Evolutionary conservation across 2,797 vertebrate genomes (phyloP).

Genomic region (Huso huso): DNA sequence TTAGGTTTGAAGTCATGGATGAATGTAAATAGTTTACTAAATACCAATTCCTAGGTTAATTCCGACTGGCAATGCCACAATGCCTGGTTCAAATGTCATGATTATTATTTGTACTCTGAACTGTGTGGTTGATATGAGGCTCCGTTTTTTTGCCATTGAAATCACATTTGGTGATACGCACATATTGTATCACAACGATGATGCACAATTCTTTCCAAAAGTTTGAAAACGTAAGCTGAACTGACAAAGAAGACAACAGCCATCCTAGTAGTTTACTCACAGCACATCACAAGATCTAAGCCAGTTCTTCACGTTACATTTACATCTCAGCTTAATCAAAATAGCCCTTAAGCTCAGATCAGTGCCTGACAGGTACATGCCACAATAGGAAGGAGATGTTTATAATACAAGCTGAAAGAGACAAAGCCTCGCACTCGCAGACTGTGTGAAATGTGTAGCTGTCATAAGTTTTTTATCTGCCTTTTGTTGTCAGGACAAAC

Average conservation of each 20-base stretch:
- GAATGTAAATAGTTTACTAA: too few species aligned
- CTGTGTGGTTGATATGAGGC: too few species aligned
- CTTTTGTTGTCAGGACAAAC: background rate
- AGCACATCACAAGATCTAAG: background rate
- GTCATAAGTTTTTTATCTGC: background rate
- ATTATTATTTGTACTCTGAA: too few species aligned
- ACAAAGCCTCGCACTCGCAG: background rate
- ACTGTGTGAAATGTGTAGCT: background rate
- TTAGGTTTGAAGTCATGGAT: too few species aligned
- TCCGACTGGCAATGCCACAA: too few species aligned
- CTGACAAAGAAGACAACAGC: background rate
- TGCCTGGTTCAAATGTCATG: too few species aligned
- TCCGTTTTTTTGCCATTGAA: too few species aligned
- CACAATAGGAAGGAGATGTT: background rate
- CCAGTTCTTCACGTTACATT: slow-evolving; percentile 1
- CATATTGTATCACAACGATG: background rate
- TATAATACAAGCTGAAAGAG: background rate
- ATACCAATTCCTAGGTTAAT: too few species aligned
- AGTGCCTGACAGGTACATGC: background rate
- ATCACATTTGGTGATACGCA: background rate
- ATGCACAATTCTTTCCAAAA: background rate
- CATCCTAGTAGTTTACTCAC: background rate
- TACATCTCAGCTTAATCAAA: slow-evolving; percentile 1
- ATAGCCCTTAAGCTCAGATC: background rate
- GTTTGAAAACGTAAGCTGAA: background rate